These are phyloP conservation scores for Hymenopus coronatus DNA, from an alignment of 2,888 invertebrate species.

Conservation along the genomic window DNA sequence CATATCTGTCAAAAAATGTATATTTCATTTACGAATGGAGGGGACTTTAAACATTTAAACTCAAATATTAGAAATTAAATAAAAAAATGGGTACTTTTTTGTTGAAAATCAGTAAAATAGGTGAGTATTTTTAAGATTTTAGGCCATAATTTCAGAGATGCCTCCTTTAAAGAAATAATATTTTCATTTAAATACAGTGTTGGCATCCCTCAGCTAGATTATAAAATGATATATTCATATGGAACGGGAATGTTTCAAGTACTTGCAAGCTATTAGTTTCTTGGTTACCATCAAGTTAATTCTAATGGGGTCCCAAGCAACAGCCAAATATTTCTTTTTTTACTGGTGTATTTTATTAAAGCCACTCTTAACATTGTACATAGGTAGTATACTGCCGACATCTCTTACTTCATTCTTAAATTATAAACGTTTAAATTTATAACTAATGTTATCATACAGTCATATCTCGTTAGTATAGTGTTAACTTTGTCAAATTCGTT, in stretches of 20 bases:
- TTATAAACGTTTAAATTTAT: neutral
- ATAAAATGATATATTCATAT: neutral
- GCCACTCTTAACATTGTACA: neutral
- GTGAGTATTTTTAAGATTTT: too few relatives aligned
- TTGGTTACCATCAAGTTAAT: neutral
- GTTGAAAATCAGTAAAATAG: too few relatives aligned
- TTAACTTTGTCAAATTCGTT: neutral
- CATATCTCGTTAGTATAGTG: neutral
- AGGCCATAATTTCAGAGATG: too few relatives aligned
- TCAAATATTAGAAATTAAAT: too few relatives aligned
- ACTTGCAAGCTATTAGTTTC: neutral
- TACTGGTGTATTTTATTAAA: neutral
- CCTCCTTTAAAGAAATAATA: neutral
- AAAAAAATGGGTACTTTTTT: too few relatives aligned
- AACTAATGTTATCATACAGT: neutral
- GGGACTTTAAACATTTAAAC: too few relatives aligned
- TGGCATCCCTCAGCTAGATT: neutral
- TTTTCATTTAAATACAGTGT: neutral
- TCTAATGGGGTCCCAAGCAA: neutral
- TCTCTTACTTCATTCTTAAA: neutral
- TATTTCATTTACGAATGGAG: too few relatives aligned
- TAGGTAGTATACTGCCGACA: neutral
- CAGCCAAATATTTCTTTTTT: neutral
- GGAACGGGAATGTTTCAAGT: neutral
- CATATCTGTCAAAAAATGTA: too few relatives aligned